Percentiles rank a stretch among this genome's conserved stretches.
Evolutionary conservation across 2,888 invertebrate species (phyloP).

Genomic region (Hirudinaria manillensis): DNA sequence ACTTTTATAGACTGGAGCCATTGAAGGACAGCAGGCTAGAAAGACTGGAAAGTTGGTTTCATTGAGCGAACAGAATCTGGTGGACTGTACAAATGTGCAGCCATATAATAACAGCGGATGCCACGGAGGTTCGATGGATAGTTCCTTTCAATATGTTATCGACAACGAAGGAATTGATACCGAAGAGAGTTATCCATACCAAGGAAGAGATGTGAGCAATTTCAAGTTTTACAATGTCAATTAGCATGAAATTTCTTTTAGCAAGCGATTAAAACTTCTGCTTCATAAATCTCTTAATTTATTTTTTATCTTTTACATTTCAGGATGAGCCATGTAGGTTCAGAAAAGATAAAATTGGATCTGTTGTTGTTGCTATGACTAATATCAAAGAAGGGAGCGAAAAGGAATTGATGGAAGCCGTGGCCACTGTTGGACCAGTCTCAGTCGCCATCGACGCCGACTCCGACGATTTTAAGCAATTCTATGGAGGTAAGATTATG

Average conservation of each 20-base stretch:
- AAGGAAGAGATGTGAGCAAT: slow-evolving; percentile 34
- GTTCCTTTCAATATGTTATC: slow-evolving; percentile 57
- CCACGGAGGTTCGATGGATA: slow-evolving; percentile 41
- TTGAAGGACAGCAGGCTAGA: slow-evolving; percentile 27
- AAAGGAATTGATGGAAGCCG: slow-evolving; percentile 67
- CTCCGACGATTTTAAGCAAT: slow-evolving; percentile 38
- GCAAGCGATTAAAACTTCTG: not conserved
- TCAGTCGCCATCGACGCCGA: slow-evolving; percentile 84
- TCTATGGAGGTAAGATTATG: slow-evolving; percentile 32
- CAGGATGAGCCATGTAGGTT: slow-evolving; percentile 52
- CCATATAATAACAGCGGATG: slow-evolving; percentile 39
- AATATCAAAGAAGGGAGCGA: slow-evolving; percentile 72
- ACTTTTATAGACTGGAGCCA: too few species aligned
- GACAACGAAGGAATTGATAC: slow-evolving; percentile 65
- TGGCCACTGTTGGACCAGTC: slow-evolving; percentile 77
- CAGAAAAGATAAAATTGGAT: slow-evolving; percentile 63
- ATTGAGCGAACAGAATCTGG: slow-evolving; percentile 54
- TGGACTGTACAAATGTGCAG: slow-evolving; percentile 51
- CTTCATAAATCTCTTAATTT: not conserved
- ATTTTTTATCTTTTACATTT: not conserved
- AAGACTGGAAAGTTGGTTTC: slow-evolving; percentile 17
- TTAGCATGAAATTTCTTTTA: not conserved
- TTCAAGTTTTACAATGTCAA: not conserved
- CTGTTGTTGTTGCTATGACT: slow-evolving; percentile 68
- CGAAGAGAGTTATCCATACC: slow-evolving; percentile 48